Percentiles rank a stretch among this genome's conserved stretches.
phyloP scores from a whole-genome alignment of 2,888 invertebrate species.

The Drosophila infuscata region DNA sequence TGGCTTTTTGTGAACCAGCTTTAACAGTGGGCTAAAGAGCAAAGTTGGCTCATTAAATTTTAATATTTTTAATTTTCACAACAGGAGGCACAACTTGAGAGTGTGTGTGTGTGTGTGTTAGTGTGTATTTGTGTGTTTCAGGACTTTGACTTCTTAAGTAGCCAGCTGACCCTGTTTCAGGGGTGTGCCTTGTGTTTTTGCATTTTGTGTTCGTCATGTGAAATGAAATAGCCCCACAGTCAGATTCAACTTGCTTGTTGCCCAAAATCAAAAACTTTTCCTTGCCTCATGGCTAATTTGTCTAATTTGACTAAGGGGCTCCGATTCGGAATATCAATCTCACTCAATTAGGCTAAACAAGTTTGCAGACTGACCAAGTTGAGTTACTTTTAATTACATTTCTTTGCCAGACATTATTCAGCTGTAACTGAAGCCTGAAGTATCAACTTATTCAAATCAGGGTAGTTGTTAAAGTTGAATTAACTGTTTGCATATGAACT shows the following conservation, averaged over 20 bases:
- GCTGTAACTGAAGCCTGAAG: neutral
- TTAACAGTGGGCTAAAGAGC: conserved; percentile 16
- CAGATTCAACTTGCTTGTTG: conserved; percentile 13
- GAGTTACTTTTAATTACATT: conserved; percentile 2
- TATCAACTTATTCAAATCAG: neutral
- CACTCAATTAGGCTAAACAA: conserved; percentile 63
- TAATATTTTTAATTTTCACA: conserved; percentile 72
- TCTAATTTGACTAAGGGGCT: conserved; percentile 56
- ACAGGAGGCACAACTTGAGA: conserved; percentile 21
- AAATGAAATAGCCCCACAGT: conserved; percentile 26
- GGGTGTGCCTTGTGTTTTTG: neutral
- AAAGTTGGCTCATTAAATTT: conserved; percentile 71
- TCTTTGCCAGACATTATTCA: neutral
- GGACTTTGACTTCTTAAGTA: conserved; percentile 31
- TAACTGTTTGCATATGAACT: neutral
- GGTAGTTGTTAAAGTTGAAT: neutral
- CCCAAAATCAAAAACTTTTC: conserved; percentile 38
- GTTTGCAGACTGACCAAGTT: conserved; percentile 22
- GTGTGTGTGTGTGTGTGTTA: neutral
- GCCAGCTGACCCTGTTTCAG: neutral
- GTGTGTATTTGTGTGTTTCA: conserved; percentile 9
- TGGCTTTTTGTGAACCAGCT: conserved; percentile 18
- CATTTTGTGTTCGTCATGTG: conserved; percentile 13
- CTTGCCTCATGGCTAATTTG: conserved; percentile 66
- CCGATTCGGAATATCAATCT: conserved; percentile 58